A percentile compares a stretch with the other conserved stretches of the same genome.
Evolutionary conservation across 35 echinoderm and acorn worm species (phyloP).

Genomic region (Holothuria glaberrima): DNA sequence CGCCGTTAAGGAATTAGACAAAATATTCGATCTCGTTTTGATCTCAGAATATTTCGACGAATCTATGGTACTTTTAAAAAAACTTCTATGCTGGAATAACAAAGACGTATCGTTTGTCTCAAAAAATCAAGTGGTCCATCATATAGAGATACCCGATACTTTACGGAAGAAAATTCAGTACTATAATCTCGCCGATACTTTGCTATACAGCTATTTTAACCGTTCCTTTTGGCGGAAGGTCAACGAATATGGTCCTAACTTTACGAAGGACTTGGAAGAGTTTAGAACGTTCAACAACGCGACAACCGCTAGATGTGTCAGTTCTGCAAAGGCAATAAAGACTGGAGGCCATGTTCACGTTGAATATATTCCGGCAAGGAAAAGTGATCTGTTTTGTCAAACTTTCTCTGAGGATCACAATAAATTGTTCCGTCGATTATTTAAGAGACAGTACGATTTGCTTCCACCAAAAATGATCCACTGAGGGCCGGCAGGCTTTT

Average conservation of each 20-base stretch:
- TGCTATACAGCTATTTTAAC: slow-evolving; percentile 67
- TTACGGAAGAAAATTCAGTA: slow-evolving; percentile 16
- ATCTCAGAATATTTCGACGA: slow-evolving; percentile 79
- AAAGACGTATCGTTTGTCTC: slow-evolving; percentile 72
- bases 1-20: slow-evolving; percentile 16
- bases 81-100: slow-evolving; percentile 59
- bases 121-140: not conserved
- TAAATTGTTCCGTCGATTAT: not conserved
- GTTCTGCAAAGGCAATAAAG: not conserved
- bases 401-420: not conserved
- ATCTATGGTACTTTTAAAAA: slow-evolving; percentile 64
- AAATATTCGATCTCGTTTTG: slow-evolving; percentile 62
- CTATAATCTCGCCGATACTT: slow-evolving; percentile 54
- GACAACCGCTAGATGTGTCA: not conserved
- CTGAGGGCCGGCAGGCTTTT: too few species aligned
- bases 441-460: not conserved
- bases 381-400: not conserved
- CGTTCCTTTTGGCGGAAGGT: slow-evolving; percentile 68
- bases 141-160: not conserved
- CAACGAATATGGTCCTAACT: slow-evolving; percentile 54
- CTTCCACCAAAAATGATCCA: too few species aligned
- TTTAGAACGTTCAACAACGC: slow-evolving; percentile 15
- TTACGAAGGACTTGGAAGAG: slow-evolving; percentile 53
- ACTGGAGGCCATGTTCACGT: not conserved
- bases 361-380: not conserved